A percentile compares a stretch with the other conserved stretches of the same genome.
These are phyloP conservation scores for Bemisia tabaci DNA, from an alignment of 1,140 invertebrate species.

Conservation along the genomic window DNA sequence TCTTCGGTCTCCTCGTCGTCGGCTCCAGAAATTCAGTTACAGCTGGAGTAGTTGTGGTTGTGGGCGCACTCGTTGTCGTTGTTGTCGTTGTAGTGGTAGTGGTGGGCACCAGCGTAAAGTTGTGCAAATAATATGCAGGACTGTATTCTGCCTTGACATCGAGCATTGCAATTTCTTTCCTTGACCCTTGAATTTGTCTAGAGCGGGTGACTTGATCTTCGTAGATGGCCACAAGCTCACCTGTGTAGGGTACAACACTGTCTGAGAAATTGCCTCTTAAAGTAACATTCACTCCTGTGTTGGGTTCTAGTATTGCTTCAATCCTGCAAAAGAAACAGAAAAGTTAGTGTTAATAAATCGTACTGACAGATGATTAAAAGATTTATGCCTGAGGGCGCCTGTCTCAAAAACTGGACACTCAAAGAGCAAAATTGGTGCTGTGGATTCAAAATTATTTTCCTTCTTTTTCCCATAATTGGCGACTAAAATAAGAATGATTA, in stretches of 20 bases:
- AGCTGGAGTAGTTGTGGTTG: slow-evolving; percentile 27
- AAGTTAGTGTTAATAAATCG: too few relatives aligned
- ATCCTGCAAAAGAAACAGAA: slow-evolving; percentile 31
- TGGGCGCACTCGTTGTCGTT: slow-evolving; percentile 43
- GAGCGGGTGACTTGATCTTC: slow-evolving; percentile 39
- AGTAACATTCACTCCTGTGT: slow-evolving; percentile 64
- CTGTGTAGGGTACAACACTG: slow-evolving; percentile 54
- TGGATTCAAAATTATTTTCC: too few relatives aligned
- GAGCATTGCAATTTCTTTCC: slow-evolving; percentile 43
- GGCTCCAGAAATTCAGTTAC: slow-evolving; percentile 9
- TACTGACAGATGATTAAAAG: too few relatives aligned
- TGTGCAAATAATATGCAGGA: slow-evolving; percentile 54
- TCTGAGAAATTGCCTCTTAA: slow-evolving; percentile 53
- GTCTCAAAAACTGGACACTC: too few relatives aligned
- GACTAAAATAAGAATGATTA: too few relatives aligned
- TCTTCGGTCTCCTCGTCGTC: slow-evolving; percentile 7
- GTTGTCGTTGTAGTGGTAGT: slow-evolving; percentile 56
- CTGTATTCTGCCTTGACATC: slow-evolving; percentile 51
- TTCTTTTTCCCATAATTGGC: too few relatives aligned
- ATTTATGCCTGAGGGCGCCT: too few relatives aligned
- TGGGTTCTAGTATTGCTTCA: slow-evolving; percentile 46
- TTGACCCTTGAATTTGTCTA: slow-evolving; percentile 38
- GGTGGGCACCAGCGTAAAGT: slow-evolving; percentile 58
- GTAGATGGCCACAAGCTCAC: slow-evolving; percentile 51
- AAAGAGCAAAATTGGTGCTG: too few relatives aligned